Percentiles rank a stretch among this genome's conserved stretches.
Evolutionary conservation across 2,113 vertebrate species (phyloP).

Genomic region (Myrmophylax atrothorax): DNA sequence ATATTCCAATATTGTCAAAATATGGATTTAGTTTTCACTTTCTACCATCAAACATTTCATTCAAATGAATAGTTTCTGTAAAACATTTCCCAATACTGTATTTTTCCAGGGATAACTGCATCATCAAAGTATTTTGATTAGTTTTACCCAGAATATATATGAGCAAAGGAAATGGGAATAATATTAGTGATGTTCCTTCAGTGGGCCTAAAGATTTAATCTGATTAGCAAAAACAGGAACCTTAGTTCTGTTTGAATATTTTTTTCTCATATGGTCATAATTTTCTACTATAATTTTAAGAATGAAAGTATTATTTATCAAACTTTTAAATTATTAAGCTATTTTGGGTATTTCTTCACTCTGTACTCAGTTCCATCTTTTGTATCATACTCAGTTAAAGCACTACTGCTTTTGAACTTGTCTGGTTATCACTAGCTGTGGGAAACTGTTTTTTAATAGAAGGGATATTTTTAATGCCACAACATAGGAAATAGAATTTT

Average conservation of each 20-base stretch:
- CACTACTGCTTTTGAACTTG: not conserved
- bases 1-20: not conserved
- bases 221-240: not conserved
- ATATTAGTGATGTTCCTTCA: not conserved
- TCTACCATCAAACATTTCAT: not conserved
- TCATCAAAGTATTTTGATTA: not conserved
- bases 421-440: not conserved
- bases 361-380: not conserved
- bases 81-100: not conserved
- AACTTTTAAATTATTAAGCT: not conserved
- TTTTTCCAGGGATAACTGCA: not conserved
- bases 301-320: not conserved
- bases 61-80: not conserved
- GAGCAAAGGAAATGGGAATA: not conserved
- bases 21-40: not conserved
- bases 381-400: not conserved
- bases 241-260: not conserved
- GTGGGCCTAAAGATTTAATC: not conserved
- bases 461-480: not conserved
- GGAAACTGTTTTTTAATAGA: not conserved
- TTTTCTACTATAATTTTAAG: not conserved
- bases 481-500: not conserved
- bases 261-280: not conserved
- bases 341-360: not conserved
- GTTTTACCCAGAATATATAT: not conserved